These are phyloP conservation scores for Coecobrya sp. DNA, from an alignment of 2,888 invertebrate genomes.

Conservation along the genomic window DNA sequence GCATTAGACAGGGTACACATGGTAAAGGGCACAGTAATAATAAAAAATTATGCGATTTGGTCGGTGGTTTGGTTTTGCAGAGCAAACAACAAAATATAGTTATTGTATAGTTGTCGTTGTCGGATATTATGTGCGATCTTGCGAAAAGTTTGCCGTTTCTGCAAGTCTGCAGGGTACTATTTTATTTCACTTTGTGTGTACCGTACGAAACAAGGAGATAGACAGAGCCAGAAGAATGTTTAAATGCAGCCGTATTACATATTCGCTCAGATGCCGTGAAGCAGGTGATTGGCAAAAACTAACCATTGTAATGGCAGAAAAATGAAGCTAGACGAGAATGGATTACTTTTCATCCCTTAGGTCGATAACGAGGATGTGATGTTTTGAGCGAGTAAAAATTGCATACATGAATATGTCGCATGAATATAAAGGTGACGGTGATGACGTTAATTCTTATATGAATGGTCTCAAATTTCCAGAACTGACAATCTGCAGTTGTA, in stretches of 20 bases:
- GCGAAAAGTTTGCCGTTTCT: background rate
- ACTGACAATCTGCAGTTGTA: background rate
- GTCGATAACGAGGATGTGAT: background rate
- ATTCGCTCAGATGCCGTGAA: background rate
- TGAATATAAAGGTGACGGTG: constrained; percentile 3
- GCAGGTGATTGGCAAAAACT: background rate
- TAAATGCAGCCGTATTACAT: background rate
- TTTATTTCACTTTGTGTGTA: constrained; percentile 14
- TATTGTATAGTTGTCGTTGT: background rate
- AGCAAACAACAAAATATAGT: background rate
- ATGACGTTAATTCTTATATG: background rate
- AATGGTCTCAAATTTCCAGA: background rate
- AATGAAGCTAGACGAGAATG: background rate
- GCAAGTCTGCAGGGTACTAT: background rate
- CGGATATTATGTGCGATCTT: background rate
- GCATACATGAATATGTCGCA: constrained; percentile 10
- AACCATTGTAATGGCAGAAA: background rate
- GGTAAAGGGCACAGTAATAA: background rate
- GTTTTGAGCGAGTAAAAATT: background rate
- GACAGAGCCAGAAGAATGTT: background rate
- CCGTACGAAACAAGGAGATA: background rate
- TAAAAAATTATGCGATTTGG: constrained; percentile 30
- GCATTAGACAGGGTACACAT: background rate
- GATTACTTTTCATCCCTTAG: constrained; percentile 15
- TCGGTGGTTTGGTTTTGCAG: background rate